Evolutionary conservation across 2,888 invertebrate genomes (phyloP), one percentile per base, ranked within the genome.

Genomic region (Catotricha subobsoleta): DNA sequence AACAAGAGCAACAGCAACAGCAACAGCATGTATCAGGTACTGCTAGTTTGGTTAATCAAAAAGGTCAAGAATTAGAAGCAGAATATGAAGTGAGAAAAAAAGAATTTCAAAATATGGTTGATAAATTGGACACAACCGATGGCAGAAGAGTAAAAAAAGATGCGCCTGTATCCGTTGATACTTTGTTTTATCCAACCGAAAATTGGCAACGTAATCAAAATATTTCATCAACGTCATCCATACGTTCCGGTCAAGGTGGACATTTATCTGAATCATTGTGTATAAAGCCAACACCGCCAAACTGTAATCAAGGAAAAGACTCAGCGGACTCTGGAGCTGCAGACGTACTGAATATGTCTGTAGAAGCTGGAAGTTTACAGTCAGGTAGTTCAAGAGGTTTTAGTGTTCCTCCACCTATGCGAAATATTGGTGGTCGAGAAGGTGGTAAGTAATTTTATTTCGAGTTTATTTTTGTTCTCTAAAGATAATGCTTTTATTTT

Each of bases 361-460:
- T 60, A 15, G 62, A 63, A 35, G 57, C 53, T 12, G 60, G 54
- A 3, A 62, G 62, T 40, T 42, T 58, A 15, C 57, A 59, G 41
- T 62, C 62, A 0, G 57, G 58, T 37, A 63, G 62, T 45, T 57
- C 56, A 1, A 49, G 59, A 36, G 60, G 60, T 25, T 58, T 54
- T 35, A 60, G 58, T 25, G 58, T 62, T 53, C 59, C 60, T 33
- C 62, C 62, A 13, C 59, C 62, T 5, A 61, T 62, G 63, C 50
- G 52, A 5, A 50, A 54, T 5, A 50, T 60, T 43, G 57, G 56
- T 58, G 59, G 12, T 13, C 12, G 35, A 19, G 40, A 34, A 10
- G 12, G 16, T 12, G 15, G 40, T 40, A 34, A 27, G 23, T 29
- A 15, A 31, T 19, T 12, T 29, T 34, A 6, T 8, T 34, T 5